phyloP scores from a whole-genome alignment of 2,888 invertebrate species.

The Blera fallax region DNA sequence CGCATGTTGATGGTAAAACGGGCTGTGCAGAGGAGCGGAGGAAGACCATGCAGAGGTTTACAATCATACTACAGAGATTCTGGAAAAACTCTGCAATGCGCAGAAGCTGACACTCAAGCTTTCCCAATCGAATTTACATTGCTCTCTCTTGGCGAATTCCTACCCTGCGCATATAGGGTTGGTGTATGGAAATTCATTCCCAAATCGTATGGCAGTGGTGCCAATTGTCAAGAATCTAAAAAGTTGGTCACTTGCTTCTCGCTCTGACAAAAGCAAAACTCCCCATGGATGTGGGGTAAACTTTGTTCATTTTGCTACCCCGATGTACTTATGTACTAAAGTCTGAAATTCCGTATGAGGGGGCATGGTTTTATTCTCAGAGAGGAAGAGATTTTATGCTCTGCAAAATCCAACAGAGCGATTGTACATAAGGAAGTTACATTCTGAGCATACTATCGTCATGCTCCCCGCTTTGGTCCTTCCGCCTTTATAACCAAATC shows the following conservation, averaged over 20 bases:
- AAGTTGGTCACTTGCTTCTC: background rate
- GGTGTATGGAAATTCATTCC: background rate
- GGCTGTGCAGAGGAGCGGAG: slow-evolving; percentile 18
- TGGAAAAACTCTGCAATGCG: slow-evolving; percentile 18
- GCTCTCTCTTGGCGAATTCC: slow-evolving; percentile 38
- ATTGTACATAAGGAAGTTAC: slow-evolving; percentile 61
- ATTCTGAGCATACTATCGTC: slow-evolving; percentile 20
- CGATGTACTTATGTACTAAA: slow-evolving; percentile 21
- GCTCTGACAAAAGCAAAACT: slow-evolving; percentile 12
- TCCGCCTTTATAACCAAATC: slow-evolving; percentile 55
- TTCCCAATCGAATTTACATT: slow-evolving; percentile 63
- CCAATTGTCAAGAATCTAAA: slow-evolving; percentile 40
- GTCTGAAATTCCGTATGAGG: slow-evolving; percentile 31
- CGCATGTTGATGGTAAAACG: slow-evolving; percentile 35
- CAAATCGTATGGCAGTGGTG: slow-evolving; percentile 31
- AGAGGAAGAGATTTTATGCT: slow-evolving; percentile 42
- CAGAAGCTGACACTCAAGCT: slow-evolving; percentile 49
- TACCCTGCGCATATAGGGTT: slow-evolving; percentile 40
- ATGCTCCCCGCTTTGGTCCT: slow-evolving; percentile 13
- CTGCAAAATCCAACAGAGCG: slow-evolving; percentile 29
- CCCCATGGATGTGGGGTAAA: slow-evolving; percentile 11
- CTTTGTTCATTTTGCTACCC: slow-evolving; percentile 63
- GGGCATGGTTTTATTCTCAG: slow-evolving; percentile 1
- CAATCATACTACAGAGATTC: slow-evolving; percentile 11
- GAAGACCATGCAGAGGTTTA: slow-evolving; percentile 47